Percentiles rank a stretch among this genome's conserved stretches.
Evolutionary conservation across 2,797 vertebrate species (phyloP).

Genomic region (Silurus lanzhouensis): DNA sequence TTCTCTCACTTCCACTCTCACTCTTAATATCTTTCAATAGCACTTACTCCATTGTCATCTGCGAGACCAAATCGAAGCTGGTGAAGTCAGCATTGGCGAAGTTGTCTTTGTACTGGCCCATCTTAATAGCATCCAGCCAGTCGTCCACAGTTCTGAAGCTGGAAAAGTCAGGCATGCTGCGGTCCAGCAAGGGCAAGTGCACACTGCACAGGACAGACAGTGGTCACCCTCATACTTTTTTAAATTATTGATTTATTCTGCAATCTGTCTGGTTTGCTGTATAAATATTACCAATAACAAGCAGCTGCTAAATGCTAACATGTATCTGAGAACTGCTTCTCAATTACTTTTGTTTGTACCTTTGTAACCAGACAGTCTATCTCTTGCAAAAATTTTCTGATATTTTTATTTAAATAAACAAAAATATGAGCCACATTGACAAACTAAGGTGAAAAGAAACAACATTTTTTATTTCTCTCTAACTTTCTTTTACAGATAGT

Average conservation of each 20-base stretch:
- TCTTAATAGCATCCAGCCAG: constrained; percentile 99
- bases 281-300: not conserved
- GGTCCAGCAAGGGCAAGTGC: constrained; percentile 94
- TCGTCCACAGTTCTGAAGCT: constrained; percentile 97
- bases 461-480: constrained; percentile 6
- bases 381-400: too few relatives aligned
- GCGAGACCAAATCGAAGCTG: constrained; percentile 94
- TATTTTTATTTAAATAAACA: not conserved
- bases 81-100: constrained; percentile 89
- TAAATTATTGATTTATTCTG: not conserved
- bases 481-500: constrained; percentile 34
- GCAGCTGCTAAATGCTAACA: not conserved
- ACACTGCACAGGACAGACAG: constrained; percentile 74
- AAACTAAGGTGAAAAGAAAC: not conserved
- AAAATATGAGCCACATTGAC: not conserved
- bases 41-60: constrained; percentile 99
- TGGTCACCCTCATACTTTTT: not conserved
- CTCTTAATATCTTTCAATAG: not conserved
- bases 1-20: not conserved
- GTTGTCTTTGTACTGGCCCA: constrained; percentile 99
- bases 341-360: not conserved
- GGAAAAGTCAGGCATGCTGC: constrained; percentile 95
- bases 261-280: not conserved
- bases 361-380: not conserved
- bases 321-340: not conserved